Evolutionary conservation across 2,888 invertebrate species (phyloP), one percentile per base, ranked within the genome.

Genomic region (Himalopsyche tibetana): DNA sequence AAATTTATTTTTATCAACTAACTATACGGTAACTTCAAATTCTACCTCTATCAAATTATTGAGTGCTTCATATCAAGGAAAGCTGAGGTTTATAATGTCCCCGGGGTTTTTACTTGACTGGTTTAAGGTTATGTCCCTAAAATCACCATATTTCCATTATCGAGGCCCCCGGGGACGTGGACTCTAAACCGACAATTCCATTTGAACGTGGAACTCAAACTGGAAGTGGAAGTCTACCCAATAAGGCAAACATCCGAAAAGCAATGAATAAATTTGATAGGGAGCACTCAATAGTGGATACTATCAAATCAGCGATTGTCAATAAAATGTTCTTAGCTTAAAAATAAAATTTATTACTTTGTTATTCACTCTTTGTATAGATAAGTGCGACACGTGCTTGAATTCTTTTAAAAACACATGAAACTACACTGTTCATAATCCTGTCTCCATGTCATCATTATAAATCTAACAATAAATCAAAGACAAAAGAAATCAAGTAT

Each of bases 251-350:
- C 55, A 82, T 85, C 82, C 82, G 55, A 85, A 85, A 85, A 85
- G 82, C 85, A 85, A 85, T 85, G 85, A 85, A 85, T 85, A 85
- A 85, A 85, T 85, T 85, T 85, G 69, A 82, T 82, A 81, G 63
- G 28, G 3, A 28, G 63, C 63, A 63, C 63, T 63, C 63, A 63
- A 28, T 63, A 63, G 63, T 63, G 19, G 63, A 63, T 63, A 15
- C 63, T 28, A 28, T n/a, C 63, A 51, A 51, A 51, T 51, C 63
- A 63, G 63, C 63, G 63, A 63, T 63, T 63, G 51, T 51, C 15
- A 12, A 51, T 51, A 15, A 51, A 3, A 5, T 2, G 15, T 51
- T 6, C 51, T 15, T 51, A 51, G 51, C 15, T 51, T 51, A 51
- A 51, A 51, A 4, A 15, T 15, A 51, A 51, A 51, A 51, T 15